Percentiles rank a stretch among this genome's conserved stretches.
These are phyloP conservation scores for Cataglyphis livida DNA, from an alignment of 2,888 invertebrate genomes.

Conservation along the genomic window DNA sequence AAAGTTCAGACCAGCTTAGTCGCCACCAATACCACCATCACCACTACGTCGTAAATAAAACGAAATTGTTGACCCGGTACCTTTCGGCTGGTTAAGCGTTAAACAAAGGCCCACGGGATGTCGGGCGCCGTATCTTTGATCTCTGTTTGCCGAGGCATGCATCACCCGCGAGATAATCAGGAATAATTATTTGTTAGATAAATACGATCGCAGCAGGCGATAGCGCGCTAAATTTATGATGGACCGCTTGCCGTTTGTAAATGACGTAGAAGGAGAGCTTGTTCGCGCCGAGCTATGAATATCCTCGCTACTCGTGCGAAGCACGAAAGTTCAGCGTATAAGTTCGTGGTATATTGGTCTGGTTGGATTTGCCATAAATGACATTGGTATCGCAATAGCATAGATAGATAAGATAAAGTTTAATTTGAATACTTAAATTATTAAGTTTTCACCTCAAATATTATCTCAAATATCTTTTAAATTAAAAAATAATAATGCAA, in stretches of 20 bases:
- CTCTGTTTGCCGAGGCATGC: constrained; percentile 82
- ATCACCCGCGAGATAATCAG: constrained; percentile 81
- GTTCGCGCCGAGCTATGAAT: constrained; percentile 51
- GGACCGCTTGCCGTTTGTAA: constrained; percentile 77
- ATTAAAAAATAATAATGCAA: not conserved
- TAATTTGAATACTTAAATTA: not conserved
- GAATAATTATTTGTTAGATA: constrained; percentile 85
- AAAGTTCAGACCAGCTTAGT: constrained; percentile 22
- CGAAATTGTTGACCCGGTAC: constrained; percentile 82
- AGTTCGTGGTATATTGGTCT: constrained; percentile 4
- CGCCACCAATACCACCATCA: constrained; percentile 54
- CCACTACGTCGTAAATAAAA: constrained; percentile 82
- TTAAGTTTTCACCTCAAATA: not conserved
- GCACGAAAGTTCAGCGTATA: constrained; percentile 33
- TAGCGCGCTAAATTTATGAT: constrained; percentile 80
- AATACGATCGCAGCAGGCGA: constrained; percentile 81
- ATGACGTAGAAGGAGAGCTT: constrained; percentile 71
- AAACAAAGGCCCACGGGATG: constrained; percentile 81
- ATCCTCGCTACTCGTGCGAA: constrained; percentile 24
- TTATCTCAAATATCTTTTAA: not conserved
- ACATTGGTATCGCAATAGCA: not conserved
- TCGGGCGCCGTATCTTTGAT: constrained; percentile 81
- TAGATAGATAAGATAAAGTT: not conserved
- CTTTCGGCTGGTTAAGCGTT: constrained; percentile 77
- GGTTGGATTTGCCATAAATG: not conserved